Conservation (phyloP, 2,888 invertebrate genomes). For the Atethmia centrago region DNA sequence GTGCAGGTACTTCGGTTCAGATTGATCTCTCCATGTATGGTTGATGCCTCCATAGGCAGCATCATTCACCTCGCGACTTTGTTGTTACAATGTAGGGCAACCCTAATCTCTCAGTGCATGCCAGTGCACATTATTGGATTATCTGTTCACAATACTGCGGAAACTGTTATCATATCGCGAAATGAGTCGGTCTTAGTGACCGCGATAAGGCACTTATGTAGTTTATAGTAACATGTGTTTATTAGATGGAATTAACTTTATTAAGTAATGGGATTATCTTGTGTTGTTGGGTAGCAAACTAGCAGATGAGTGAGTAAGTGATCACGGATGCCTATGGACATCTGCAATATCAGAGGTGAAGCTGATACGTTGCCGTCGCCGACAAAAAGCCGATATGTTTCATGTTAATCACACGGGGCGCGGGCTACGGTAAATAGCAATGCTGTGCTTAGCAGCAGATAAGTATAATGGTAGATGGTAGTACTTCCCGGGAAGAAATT, state of each 20-base stretch:
- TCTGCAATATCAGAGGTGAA: no score
- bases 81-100: slow-evolving; percentile 2
- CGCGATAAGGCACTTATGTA: slow-evolving; percentile 36
- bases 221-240: background rate
- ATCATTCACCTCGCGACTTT: background rate
- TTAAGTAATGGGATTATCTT: background rate
- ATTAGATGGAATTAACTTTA: slow-evolving; percentile 1
- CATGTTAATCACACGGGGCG: no score
- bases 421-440: no score
- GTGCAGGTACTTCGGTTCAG: no score
- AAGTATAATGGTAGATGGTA: no score
- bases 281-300: background rate
- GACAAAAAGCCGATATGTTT: no score
- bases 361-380: no score
- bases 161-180: slow-evolving; percentile 47
- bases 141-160: slow-evolving; percentile 42
- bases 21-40: no score
- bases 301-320: no score
- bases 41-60: background rate
- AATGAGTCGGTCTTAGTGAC: slow-evolving; percentile 34
- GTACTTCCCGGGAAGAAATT: no score
- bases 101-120: slow-evolving; percentile 32
- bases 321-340: no score
- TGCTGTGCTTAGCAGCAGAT: no score
- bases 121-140: slow-evolving; percentile 39